Conservation (phyloP, 2,113 vertebrate species). For the Columbina picui region DNA sequence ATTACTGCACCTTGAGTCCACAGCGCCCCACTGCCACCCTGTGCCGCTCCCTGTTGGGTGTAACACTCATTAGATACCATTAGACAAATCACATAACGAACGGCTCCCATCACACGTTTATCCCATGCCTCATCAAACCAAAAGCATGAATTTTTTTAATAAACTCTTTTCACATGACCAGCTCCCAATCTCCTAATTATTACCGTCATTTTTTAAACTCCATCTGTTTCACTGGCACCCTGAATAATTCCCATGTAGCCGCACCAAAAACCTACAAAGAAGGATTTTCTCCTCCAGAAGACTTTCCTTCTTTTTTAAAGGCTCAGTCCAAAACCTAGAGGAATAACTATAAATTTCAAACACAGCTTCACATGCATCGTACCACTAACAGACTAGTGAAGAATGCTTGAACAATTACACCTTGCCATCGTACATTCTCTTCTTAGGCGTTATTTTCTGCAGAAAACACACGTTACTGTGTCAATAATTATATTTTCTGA, state of each 20-base stretch:
- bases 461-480: background rate
- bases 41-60: background rate
- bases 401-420: background rate
- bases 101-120: background rate
- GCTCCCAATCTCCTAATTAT: background rate
- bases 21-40: background rate
- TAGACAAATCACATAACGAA: background rate
- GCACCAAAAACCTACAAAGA: background rate
- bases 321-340: background rate
- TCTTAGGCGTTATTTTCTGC: background rate
- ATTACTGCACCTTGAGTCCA: accelerated
- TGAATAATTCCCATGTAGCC: background rate
- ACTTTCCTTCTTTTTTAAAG: background rate
- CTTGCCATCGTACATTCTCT: accelerated
- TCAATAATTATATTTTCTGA: background rate
- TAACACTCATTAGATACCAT: background rate
- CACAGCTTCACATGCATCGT: accelerated
- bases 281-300: background rate
- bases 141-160: conserved; percentile 15
- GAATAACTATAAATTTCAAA: background rate
- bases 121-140: conserved; percentile 27
- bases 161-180: conserved; percentile 27
- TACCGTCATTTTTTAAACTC: background rate
- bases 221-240: background rate
- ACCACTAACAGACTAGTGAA: background rate